Percentiles rank a stretch among this genome's conserved stretches.
These are phyloP conservation scores for Mirza zaza DNA, from an alignment of 2,113 vertebrate genomes.

Conservation along the genomic window DNA sequence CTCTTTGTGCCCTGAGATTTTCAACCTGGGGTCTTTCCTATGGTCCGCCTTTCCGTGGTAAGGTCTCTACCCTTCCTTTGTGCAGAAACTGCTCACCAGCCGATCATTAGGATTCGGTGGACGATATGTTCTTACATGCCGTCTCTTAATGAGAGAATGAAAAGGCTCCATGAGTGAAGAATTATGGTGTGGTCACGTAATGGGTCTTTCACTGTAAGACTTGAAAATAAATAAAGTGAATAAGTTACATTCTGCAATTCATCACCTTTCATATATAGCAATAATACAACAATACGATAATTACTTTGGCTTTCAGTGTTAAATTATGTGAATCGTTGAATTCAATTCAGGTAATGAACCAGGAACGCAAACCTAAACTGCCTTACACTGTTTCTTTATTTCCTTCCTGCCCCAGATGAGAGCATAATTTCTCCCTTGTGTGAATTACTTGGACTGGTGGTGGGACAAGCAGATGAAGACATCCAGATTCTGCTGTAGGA, in stretches of 20 bases:
- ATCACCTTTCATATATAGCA: neutral
- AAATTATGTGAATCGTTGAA: neutral
- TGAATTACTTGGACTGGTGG: neutral
- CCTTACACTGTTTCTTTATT: neutral
- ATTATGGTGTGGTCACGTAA: neutral
- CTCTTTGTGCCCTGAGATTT: neutral
- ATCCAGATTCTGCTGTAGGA: neutral
- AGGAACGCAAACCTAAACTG: neutral
- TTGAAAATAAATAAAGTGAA: neutral
- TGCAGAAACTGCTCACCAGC: neutral
- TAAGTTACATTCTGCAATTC: neutral
- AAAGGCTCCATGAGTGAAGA: neutral
- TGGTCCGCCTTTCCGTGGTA: neutral
- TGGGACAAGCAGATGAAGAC: neutral
- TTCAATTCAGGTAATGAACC: constrained; percentile 17
- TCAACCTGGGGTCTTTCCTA: neutral
- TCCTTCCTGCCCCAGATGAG: neutral
- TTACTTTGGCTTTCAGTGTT: neutral
- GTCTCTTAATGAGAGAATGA: neutral
- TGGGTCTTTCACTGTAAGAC: neutral
- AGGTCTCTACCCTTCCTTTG: neutral
- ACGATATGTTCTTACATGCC: neutral
- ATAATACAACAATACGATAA: neutral
- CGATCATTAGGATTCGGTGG: neutral
- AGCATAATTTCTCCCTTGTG: constrained; percentile 30